Evolutionary conservation across 2,888 invertebrate genomes (phyloP), one percentile per base, ranked within the genome.

Genomic region (Strigamia transsilvanica): DNA sequence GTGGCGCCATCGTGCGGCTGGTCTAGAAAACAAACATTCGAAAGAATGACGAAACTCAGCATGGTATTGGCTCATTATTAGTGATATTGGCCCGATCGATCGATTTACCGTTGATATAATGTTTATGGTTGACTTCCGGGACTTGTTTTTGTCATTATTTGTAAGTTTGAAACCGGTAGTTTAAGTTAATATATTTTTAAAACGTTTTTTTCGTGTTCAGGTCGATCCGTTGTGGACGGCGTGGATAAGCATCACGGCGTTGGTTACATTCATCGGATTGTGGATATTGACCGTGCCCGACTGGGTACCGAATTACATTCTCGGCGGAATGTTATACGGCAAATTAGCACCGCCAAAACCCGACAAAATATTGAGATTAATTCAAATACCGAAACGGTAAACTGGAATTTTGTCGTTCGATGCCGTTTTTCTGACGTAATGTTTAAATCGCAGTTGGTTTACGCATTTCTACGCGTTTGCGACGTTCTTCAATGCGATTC

Each of bases 361-460:
- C 0, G 12, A 13, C 51, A 51, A 51, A 18, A 51, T 51, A 18
- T 18, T 51, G 18, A 10, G 18, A 10, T 18, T 51, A 13, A 51
- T 51, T 6, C 51, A 51, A 13, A 51, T 51, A 18, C 51, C 51
- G 6, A 51, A 51, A 51, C 51, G 15, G 51, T 51, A 51, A 15
- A 51, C 0, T 18, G 5, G 12, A 10, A 18, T 18, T 10, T 51
- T 12, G 1, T 46, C 12, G n/a, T 46, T 15, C 2, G 46, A 4
- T 46, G 27, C 27, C 27, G 27, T 27, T 27, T 27, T 34, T 7
- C 34, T n/a, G n/a, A n/a, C n/a, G n/a, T n/a, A n/a, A n/a, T n/a
- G n/a, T n/a, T 38, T 79, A 34, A 3, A n/a, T n/a, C n/a, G n/a
- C 46, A 80, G 80, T 4, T 80, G 80, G 80, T 80, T 80, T 80